Percentiles rank a stretch among this genome's conserved stretches.
phyloP scores from a whole-genome alignment of 2,113 vertebrate species.

The Seriola rivoliana region DNA sequence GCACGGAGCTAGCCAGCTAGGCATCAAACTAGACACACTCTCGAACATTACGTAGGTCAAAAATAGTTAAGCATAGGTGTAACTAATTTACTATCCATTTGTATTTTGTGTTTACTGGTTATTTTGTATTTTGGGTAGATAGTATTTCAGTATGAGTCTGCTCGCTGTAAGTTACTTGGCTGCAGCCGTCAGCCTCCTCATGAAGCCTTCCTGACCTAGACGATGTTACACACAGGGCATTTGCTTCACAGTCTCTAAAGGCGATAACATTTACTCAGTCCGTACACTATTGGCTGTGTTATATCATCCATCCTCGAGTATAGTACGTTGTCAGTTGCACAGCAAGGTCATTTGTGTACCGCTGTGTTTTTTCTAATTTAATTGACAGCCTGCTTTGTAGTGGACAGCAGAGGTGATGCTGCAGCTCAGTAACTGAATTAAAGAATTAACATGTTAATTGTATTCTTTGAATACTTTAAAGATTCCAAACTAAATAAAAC shows the following conservation, averaged over 20 bases:
- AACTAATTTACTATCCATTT: not conserved
- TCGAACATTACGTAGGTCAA: not conserved
- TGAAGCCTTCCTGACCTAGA: constrained; percentile 72
- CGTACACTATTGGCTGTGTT: not conserved
- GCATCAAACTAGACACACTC: constrained; percentile 31
- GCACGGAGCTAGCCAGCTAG: constrained; percentile 74
- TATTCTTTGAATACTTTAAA: not conserved
- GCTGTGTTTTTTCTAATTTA: constrained; percentile 45
- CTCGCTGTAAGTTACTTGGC: constrained; percentile 36
- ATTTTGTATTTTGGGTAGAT: too few species aligned
- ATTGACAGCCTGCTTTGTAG: constrained; percentile 17
- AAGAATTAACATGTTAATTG: not conserved
- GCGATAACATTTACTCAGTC: not conserved
- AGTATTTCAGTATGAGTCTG: not conserved
- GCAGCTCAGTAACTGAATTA: constrained; percentile 13
- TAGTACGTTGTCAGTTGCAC: not conserved
- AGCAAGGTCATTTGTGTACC: constrained; percentile 69
- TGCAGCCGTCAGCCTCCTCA: constrained; percentile 52
- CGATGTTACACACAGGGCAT: constrained; percentile 55
- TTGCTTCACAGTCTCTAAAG: constrained; percentile 15
- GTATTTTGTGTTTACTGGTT: not conserved
- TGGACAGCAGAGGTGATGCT: constrained; percentile 32
- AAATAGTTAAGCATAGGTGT: not conserved
- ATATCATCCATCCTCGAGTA: not conserved
- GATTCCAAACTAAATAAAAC: not conserved